A percentile compares a stretch with the other conserved stretches of the same genome.
Conservation (phyloP, 2,888 invertebrate species). For the Melikaiella ostensackeni region DNA sequence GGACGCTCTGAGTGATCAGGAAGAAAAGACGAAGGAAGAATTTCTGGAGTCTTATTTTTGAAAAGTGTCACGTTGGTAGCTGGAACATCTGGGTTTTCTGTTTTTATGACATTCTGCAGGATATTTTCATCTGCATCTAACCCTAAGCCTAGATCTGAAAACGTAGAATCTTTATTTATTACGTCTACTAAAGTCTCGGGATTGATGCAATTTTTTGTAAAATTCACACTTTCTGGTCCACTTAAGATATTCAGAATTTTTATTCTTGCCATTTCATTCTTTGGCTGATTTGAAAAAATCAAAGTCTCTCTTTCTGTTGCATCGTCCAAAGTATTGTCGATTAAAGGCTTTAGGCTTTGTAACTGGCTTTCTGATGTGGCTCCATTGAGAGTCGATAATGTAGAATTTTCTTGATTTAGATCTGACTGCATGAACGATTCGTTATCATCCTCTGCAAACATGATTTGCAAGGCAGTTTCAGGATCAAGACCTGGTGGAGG, state of each 20-base stretch:
- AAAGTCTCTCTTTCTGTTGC: too few relatives aligned
- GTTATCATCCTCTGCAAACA: not conserved
- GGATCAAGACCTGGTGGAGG: too few relatives aligned
- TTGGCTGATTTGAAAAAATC: too few relatives aligned
- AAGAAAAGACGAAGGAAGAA: not conserved
- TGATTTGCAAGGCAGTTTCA: too few relatives aligned
- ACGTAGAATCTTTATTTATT: not conserved
- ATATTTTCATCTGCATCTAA: not conserved
- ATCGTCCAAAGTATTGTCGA: too few relatives aligned
- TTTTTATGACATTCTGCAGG: not conserved
- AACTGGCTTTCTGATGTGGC: not conserved
- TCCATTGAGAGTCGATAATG: not conserved
- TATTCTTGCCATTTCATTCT: too few relatives aligned
- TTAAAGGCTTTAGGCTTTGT: too few relatives aligned
- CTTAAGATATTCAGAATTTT: too few relatives aligned
- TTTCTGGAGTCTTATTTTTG: not conserved
- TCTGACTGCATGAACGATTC: not conserved
- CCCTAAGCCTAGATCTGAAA: not conserved
- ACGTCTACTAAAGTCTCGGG: too few relatives aligned
- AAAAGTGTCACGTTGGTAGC: not conserved
- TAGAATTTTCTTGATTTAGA: not conserved
- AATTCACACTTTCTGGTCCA: too few relatives aligned
- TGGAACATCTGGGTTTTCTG: slow-evolving; percentile 8
- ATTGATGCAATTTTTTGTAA: too few relatives aligned
- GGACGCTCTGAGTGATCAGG: too few relatives aligned